Percentiles rank a stretch among this genome's conserved stretches.
Evolutionary conservation across 2,113 vertebrate genomes (phyloP).

Genomic region (Acrocephalus arundinaceus): DNA sequence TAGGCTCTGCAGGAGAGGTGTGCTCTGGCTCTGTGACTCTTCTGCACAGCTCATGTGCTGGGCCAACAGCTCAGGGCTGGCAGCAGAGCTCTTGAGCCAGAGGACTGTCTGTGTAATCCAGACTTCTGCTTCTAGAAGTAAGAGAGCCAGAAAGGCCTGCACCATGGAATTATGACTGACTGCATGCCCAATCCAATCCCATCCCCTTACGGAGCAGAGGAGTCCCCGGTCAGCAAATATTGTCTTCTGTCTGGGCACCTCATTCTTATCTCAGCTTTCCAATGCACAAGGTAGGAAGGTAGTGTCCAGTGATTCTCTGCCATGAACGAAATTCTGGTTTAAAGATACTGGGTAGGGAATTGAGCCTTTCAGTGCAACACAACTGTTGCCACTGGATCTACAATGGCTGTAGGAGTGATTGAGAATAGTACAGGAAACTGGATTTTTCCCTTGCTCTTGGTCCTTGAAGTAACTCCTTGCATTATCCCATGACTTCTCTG

Average conservation of each 20-base stretch:
- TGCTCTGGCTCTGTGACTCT: background rate
- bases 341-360: background rate
- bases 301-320: background rate
- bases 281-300: background rate
- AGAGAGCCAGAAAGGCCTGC: background rate
- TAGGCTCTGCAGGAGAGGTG: background rate
- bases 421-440: background rate
- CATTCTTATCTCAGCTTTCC: background rate
- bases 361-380: background rate
- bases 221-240: background rate
- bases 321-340: background rate
- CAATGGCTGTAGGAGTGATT: background rate
- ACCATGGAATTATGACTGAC: background rate
- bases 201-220: background rate
- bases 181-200: background rate
- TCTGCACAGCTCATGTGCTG: background rate
- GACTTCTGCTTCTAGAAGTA: background rate
- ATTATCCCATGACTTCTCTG: background rate
- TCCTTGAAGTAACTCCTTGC: background rate
- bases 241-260: background rate
- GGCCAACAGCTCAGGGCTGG: background rate
- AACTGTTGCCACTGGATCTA: background rate
- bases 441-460: background rate
- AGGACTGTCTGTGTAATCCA: background rate
- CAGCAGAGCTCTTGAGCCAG: background rate